These are phyloP conservation scores for Cnemophilus loriae DNA, from an alignment of 2,113 vertebrate species.

Conservation along the genomic window DNA sequence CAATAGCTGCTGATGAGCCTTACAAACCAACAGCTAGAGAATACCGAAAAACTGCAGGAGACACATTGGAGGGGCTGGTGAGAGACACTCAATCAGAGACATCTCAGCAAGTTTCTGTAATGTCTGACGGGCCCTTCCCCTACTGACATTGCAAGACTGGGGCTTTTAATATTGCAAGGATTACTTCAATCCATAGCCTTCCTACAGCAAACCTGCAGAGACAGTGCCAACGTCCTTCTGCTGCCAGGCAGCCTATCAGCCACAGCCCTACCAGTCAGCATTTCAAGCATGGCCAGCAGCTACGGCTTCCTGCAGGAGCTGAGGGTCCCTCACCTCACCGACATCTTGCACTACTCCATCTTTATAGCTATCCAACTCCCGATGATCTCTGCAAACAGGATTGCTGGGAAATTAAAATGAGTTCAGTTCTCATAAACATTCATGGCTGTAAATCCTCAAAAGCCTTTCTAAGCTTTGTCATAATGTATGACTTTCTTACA, in stretches of 20 bases:
- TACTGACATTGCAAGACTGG: not conserved
- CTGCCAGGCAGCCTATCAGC: accelerated
- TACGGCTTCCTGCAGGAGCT: not conserved
- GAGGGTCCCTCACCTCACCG: not conserved
- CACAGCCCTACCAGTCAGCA: not conserved
- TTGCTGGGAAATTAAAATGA: not conserved
- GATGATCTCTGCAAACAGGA: not conserved
- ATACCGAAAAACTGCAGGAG: not conserved
- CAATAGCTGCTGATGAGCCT: not conserved
- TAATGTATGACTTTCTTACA: not conserved
- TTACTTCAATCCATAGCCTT: not conserved
- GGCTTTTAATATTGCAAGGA: not conserved
- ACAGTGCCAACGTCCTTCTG: not conserved
- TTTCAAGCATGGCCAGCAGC: not conserved
- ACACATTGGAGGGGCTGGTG: accelerated
- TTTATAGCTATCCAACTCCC: accelerated
- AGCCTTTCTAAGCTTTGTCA: not conserved
- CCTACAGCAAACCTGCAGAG: not conserved
- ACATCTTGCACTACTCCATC: not conserved
- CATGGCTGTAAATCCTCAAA: not conserved
- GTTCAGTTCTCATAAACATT: not conserved
- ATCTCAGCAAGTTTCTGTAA: not conserved
- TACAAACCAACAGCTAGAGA: not conserved
- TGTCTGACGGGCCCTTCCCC: accelerated
- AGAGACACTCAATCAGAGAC: not conserved